These are phyloP conservation scores for Eutrigla gurnardus DNA, from an alignment of 2,797 vertebrate species.

Conservation along the genomic window DNA sequence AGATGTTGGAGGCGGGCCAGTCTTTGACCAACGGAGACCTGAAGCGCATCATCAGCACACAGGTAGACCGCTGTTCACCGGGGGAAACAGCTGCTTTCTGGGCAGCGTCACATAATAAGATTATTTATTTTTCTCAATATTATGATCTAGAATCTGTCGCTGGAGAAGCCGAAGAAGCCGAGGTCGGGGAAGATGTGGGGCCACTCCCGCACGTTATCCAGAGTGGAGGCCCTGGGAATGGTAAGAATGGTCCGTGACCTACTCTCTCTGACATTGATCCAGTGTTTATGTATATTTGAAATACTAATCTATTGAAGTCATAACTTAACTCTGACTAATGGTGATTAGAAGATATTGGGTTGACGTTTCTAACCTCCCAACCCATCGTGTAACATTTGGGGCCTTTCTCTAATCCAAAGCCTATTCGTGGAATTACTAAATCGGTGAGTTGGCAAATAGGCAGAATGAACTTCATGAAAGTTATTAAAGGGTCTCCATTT, in stretches of 20 bases:
- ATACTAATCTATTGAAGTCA: conserved; percentile 3
- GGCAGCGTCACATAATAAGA: background rate
- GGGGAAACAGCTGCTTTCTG: background rate
- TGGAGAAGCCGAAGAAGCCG: conserved; percentile 85
- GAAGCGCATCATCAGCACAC: conserved; percentile 87
- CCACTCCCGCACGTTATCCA: conserved; percentile 83
- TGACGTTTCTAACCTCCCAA: conserved; percentile 42
- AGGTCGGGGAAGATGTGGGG: conserved; percentile 82
- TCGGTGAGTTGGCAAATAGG: conserved; percentile 79
- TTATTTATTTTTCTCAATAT: background rate
- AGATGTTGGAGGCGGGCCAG: conserved; percentile 87
- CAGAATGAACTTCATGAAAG: conserved; percentile 28
- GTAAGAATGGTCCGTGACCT: conserved; percentile 67
- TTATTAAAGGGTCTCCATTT: background rate
- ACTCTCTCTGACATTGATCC: background rate
- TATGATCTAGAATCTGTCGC: conserved; percentile 80
- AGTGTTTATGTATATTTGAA: background rate
- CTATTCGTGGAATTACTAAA: conserved; percentile 85
- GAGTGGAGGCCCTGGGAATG: conserved; percentile 83
- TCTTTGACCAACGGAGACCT: conserved; percentile 84
- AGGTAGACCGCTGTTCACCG: conserved; percentile 77
- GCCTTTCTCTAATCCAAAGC: conserved; percentile 79
- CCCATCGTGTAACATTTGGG: conserved; percentile 62
- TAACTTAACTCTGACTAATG: background rate
- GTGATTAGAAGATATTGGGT: conserved; percentile 24